Percentiles rank a stretch among this genome's conserved stretches.
These are phyloP conservation scores for Ariolimax columbianus DNA, from an alignment of 2,888 invertebrate species.

Conservation along the genomic window DNA sequence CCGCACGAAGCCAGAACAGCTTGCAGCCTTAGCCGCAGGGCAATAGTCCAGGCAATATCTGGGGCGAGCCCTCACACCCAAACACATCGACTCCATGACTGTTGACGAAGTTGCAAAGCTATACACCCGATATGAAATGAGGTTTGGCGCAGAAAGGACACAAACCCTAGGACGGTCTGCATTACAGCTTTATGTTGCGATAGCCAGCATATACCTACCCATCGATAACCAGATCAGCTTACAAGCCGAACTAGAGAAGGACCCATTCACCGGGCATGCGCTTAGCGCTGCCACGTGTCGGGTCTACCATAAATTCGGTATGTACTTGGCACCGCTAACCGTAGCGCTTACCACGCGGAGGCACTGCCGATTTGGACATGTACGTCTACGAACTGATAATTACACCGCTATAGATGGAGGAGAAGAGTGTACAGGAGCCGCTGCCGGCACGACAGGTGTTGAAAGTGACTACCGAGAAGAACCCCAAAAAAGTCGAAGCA, in stretches of 20 bases:
- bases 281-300: neutral
- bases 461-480: neutral
- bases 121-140: neutral
- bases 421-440: neutral
- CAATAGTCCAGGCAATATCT: neutral
- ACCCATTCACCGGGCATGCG: slow-evolving; percentile 9
- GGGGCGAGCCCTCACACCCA: neutral
- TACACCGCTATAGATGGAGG: too few species aligned
- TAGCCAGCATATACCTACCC: neutral
- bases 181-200: neutral
- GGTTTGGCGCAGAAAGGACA: neutral
- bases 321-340: neutral
- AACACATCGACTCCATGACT: neutral
- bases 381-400: too few species aligned
- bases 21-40: neutral
- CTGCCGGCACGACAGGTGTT: neutral
- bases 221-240: neutral
- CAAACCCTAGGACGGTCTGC: neutral
- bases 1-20: neutral
- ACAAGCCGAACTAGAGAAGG: neutral
- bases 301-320: neutral
- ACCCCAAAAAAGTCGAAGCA: neutral
- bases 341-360: neutral
- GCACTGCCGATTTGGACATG: slow-evolving; percentile 3
- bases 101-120: neutral